A percentile compares a stretch with the other conserved stretches of the same genome.
phyloP scores from a whole-genome alignment of 2,113 vertebrate species.

The Cyrtonyx montezumae region DNA sequence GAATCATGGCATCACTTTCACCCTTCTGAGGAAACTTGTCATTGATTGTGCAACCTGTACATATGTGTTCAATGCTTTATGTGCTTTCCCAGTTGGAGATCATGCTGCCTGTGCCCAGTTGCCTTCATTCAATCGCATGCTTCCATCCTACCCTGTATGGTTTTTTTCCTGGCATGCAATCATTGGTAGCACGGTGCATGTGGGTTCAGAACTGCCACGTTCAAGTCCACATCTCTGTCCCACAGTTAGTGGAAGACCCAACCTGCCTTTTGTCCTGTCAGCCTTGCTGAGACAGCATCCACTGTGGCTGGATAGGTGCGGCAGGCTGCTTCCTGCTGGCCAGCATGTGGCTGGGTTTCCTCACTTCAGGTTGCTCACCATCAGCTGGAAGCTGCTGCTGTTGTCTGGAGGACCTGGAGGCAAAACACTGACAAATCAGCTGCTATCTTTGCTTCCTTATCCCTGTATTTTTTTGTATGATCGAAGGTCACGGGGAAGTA shows the following conservation, averaged over 20 bases:
- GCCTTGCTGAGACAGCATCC: neutral
- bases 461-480: neutral
- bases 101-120: neutral
- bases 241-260: neutral
- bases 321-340: neutral
- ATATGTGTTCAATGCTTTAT: neutral
- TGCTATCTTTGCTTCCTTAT: neutral
- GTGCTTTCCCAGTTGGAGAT: rapidly evolving
- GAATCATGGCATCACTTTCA: neutral
- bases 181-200: rapidly evolving
- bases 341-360: neutral
- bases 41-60: neutral
- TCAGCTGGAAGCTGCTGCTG: neutral
- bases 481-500: neutral
- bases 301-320: neutral
- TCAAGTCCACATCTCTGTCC: neutral
- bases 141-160: neutral
- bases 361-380: too few relatives aligned
- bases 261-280: neutral
- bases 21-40: neutral
- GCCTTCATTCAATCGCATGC: neutral
- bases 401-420: neutral
- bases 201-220: neutral
- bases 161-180: neutral
- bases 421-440: neutral